These are phyloP conservation scores for Scaptomyza tumidula DNA, from an alignment of 2,888 invertebrate genomes.

Conservation along the genomic window DNA sequence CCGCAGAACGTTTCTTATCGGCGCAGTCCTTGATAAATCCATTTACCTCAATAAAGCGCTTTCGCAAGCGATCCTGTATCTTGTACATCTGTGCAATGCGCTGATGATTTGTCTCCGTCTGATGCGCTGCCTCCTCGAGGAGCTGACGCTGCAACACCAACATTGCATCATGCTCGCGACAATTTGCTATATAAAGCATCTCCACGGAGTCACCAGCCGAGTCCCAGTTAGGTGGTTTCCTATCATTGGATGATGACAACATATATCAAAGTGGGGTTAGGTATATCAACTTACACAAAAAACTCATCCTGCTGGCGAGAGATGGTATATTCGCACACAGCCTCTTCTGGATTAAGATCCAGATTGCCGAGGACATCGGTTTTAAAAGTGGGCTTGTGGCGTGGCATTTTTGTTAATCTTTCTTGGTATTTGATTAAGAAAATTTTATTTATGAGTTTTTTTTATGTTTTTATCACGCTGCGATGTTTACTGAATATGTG, in stretches of 20 bases:
- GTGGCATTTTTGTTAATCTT: slow-evolving; percentile 74
- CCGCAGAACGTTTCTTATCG: slow-evolving; percentile 79
- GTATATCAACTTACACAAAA: slow-evolving; percentile 75
- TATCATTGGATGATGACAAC: slow-evolving; percentile 23
- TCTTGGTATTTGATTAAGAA: background rate
- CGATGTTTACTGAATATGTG: slow-evolving; percentile 1
- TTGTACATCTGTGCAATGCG: slow-evolving; percentile 79
- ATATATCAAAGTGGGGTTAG: background rate
- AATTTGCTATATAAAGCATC: slow-evolving; percentile 80
- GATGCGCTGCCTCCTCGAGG: slow-evolving; percentile 74
- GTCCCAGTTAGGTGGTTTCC: slow-evolving; percentile 84
- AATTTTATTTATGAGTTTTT: slow-evolving; percentile 25
- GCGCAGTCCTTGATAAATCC: slow-evolving; percentile 83
- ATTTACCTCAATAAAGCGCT: slow-evolving; percentile 82
- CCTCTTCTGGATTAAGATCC: slow-evolving; percentile 82
- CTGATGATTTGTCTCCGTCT: slow-evolving; percentile 72
- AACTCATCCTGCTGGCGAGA: slow-evolving; percentile 81
- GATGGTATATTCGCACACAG: slow-evolving; percentile 79
- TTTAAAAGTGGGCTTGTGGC: slow-evolving; percentile 80
- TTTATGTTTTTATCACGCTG: background rate
- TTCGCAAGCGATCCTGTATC: slow-evolving; percentile 76
- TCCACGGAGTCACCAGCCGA: slow-evolving; percentile 82
- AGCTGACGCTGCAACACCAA: slow-evolving; percentile 77
- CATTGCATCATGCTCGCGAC: slow-evolving; percentile 81
- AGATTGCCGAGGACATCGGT: slow-evolving; percentile 83